Percentiles rank a stretch among this genome's conserved stretches.
These are phyloP conservation scores for Geophilus truncorum DNA, from an alignment of 2,888 invertebrate species.

Conservation along the genomic window DNA sequence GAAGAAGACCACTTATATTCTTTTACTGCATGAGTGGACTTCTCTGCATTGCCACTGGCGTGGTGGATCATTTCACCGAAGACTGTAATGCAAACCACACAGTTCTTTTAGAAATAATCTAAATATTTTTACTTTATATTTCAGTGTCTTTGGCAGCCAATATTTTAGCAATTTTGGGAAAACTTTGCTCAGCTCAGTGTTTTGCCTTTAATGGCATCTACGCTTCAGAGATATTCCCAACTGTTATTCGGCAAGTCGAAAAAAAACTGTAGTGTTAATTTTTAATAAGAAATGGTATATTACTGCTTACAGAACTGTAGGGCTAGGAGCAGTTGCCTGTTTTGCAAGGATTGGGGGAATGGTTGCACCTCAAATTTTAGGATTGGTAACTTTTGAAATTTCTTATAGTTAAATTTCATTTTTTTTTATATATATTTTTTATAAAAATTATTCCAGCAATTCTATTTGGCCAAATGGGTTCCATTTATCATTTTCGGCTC, in stretches of 20 bases:
- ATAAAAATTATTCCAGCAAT: not conserved
- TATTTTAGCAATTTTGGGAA: slow-evolving; percentile 46
- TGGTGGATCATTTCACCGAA: not conserved
- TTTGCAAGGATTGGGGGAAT: slow-evolving; percentile 53
- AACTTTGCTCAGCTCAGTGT: slow-evolving; percentile 50
- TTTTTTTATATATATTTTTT: no score
- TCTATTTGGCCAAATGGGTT: slow-evolving; percentile 30
- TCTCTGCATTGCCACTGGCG: slow-evolving; percentile 46
- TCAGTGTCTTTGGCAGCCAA: not conserved
- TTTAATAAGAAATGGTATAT: no score
- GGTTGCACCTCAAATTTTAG: slow-evolving; percentile 49
- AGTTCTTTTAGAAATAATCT: not conserved
- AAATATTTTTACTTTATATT: not conserved
- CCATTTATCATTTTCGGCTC: slow-evolving; percentile 33
- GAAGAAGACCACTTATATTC: slow-evolving; percentile 49
- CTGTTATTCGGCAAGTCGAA: slow-evolving; percentile 36
- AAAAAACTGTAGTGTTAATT: not conserved
- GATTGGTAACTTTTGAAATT: slow-evolving; percentile 41
- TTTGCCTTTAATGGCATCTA: slow-evolving; percentile 51
- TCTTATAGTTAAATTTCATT: no score
- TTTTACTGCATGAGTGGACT: slow-evolving; percentile 50
- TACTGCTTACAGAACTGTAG: slow-evolving; percentile 37
- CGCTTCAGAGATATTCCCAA: slow-evolving; percentile 48
- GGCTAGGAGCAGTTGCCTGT: slow-evolving; percentile 52
- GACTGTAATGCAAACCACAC: no score